A percentile compares a stretch with the other conserved stretches of the same genome.
Conservation (phyloP, 2,888 invertebrate genomes). For the Drosophila aldrichi region DNA sequence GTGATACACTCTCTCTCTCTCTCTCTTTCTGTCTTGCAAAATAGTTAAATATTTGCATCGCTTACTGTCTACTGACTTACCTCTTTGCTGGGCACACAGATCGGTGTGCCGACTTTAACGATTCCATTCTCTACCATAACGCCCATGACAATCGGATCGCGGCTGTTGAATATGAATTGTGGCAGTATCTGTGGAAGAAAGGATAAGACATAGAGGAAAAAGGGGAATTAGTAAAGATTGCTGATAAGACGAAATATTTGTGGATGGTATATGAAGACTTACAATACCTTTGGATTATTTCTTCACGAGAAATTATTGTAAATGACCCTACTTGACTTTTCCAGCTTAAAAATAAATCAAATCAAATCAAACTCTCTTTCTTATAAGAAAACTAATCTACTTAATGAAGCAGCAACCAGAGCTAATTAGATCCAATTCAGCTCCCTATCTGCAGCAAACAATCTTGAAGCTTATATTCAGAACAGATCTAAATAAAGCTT, state of each 20-base stretch:
- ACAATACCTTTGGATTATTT: not conserved
- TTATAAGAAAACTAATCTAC: not conserved
- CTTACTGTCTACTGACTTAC: slow-evolving; percentile 86
- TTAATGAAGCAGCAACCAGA: not conserved
- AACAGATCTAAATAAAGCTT: not conserved
- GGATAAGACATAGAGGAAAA: not conserved
- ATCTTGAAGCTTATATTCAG: not conserved
- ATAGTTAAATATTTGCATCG: slow-evolving; percentile 66
- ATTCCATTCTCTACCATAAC: slow-evolving; percentile 98
- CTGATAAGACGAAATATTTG: too few relatives aligned
- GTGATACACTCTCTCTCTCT: slow-evolving; percentile 22
- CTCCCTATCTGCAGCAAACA: not conserved
- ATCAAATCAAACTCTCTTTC: not conserved
- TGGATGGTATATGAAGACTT: not conserved
- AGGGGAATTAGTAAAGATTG: slow-evolving; percentile 24
- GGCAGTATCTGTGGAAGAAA: slow-evolving; percentile 87
- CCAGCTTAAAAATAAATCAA: not conserved
- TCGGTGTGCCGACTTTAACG: slow-evolving; percentile 97
- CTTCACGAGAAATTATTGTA: too few relatives aligned
- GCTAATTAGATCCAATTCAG: not conserved
- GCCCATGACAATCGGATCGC: slow-evolving; percentile 99
- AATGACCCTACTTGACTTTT: not conserved
- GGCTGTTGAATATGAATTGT: slow-evolving; percentile 98
- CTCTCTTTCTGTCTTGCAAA: slow-evolving; percentile 15
- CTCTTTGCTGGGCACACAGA: slow-evolving; percentile 98